Evolutionary conservation across 2,888 invertebrate genomes (phyloP).

Genomic region (Beris morrisii): DNA sequence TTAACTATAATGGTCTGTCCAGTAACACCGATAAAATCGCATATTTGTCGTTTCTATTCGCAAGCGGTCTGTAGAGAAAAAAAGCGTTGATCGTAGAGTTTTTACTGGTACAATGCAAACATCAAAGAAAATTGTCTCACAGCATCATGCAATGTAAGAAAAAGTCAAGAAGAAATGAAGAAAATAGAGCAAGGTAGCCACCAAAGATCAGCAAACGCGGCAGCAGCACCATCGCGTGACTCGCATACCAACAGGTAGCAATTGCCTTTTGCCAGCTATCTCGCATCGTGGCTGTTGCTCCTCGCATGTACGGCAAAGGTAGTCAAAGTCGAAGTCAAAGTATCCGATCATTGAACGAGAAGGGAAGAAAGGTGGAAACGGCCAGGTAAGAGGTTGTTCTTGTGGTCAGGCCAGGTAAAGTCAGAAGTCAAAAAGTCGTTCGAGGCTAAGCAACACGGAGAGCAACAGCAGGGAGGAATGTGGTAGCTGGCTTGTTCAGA

Average conservation of each 20-base stretch:
- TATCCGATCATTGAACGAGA: conserved; percentile 1
- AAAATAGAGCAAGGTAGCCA: conserved; percentile 38
- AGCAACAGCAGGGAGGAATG: conserved; percentile 41
- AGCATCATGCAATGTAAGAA: neutral
- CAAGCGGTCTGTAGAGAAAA: neutral
- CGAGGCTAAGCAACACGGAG: conserved; percentile 32
- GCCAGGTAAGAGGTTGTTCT: conserved; percentile 16
- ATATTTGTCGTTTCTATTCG: conserved; percentile 24
- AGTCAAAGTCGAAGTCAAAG: too few relatives aligned
- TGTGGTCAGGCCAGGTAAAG: conserved; percentile 38
- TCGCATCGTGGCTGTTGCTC: neutral
- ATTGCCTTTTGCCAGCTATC: conserved; percentile 16
- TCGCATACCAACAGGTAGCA: conserved; percentile 41
- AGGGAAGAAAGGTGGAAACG: neutral
- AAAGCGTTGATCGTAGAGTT: conserved; percentile 7
- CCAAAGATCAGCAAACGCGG: conserved; percentile 37
- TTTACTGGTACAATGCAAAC: conserved; percentile 32
- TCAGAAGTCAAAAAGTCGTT: conserved; percentile 43
- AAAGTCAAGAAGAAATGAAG: conserved; percentile 36
- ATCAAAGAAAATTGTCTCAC: conserved; percentile 40
- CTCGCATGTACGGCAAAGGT: neutral
- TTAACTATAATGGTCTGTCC: conserved; percentile 18
- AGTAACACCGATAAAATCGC: conserved; percentile 28
- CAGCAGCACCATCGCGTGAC: conserved; percentile 40
- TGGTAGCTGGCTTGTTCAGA: conserved; percentile 43